Percentiles rank a stretch among this genome's conserved stretches.
phyloP scores from a whole-genome alignment of 1,140 invertebrate species.

The Patella vulgata region DNA sequence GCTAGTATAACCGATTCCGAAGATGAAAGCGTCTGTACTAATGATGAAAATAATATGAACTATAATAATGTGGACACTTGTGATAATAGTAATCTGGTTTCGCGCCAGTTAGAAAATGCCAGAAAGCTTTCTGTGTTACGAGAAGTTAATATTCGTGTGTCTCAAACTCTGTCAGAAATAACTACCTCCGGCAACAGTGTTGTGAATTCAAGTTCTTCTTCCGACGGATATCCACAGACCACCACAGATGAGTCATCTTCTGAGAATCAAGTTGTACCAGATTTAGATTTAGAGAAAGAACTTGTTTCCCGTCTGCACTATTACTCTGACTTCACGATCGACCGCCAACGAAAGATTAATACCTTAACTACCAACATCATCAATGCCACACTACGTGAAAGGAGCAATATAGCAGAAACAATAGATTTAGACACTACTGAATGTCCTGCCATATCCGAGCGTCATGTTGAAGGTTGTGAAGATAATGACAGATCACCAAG shows the following conservation, averaged over 20 bases:
- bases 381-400: too few species aligned
- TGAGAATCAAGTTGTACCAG: conserved; percentile 41
- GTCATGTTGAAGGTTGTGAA: conserved; percentile 28
- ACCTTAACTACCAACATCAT: conserved; percentile 2
- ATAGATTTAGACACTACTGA: conserved; percentile 1
- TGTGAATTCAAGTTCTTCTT: conserved; percentile 23
- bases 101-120: too few species aligned
- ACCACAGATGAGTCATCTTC: conserved; percentile 37
- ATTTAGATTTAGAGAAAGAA: conserved; percentile 46
- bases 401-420: background rate
- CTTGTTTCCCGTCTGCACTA: conserved; percentile 52
- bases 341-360: conserved; percentile 53
- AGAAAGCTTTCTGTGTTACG: too few species aligned
- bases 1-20: conserved; percentile 26
- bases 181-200: conserved; percentile 38
- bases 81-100: too few species aligned
- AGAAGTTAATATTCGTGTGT: too few species aligned
- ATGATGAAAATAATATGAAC: conserved; percentile 13
- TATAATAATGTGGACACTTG: too few species aligned
- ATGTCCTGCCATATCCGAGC: conserved; percentile 5
- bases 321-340: conserved; percentile 54
- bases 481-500: conserved; percentile 9
- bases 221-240: conserved; percentile 45
- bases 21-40: conserved; percentile 20
- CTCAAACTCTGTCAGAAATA: background rate